Percentiles rank a stretch among this genome's conserved stretches.
phyloP scores from a whole-genome alignment of 35 echinoderm and acorn worm species.

The Eucidaris tribuloides region DNA sequence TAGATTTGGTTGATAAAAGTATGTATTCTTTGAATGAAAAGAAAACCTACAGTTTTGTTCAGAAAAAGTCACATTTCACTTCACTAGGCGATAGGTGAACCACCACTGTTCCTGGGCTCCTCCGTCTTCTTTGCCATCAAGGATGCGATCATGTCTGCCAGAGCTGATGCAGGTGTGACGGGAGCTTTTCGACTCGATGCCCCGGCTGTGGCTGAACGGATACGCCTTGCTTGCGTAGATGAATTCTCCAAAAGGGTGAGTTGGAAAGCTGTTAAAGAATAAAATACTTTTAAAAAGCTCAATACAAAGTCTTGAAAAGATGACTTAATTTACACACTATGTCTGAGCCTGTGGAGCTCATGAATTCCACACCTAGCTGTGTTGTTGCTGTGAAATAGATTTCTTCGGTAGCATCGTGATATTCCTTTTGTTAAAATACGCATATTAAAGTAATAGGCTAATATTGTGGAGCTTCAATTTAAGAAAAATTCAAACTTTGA shows the following conservation, averaged over 20 bases:
- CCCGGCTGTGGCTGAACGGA: conserved; percentile 69
- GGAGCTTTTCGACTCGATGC: conserved; percentile 51
- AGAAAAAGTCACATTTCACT: too few species aligned
- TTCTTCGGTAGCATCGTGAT: neutral
- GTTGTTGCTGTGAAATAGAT: neutral
- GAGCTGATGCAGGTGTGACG: conserved; percentile 49
- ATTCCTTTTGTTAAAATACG: neutral
- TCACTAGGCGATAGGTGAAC: conserved; percentile 30
- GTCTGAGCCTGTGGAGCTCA: neutral
- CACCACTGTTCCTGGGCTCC: conserved; percentile 41
- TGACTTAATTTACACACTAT: neutral
- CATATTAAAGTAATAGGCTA: neutral
- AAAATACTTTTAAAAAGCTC: neutral
- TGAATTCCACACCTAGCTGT: neutral
- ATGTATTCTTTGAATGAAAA: too few species aligned
- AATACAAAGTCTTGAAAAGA: neutral
- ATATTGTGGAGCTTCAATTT: too few species aligned
- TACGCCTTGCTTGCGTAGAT: conserved; percentile 78
- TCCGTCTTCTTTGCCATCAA: conserved; percentile 87
- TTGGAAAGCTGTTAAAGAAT: neutral
- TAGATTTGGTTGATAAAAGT: too few species aligned
- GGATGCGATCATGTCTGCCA: conserved; percentile 75
- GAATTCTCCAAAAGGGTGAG: conserved; percentile 69
- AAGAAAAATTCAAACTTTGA: too few species aligned
- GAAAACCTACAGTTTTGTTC: too few species aligned